phyloP scores from a whole-genome alignment of 2,888 invertebrate species.

The Rugalucina vietnamica region DNA sequence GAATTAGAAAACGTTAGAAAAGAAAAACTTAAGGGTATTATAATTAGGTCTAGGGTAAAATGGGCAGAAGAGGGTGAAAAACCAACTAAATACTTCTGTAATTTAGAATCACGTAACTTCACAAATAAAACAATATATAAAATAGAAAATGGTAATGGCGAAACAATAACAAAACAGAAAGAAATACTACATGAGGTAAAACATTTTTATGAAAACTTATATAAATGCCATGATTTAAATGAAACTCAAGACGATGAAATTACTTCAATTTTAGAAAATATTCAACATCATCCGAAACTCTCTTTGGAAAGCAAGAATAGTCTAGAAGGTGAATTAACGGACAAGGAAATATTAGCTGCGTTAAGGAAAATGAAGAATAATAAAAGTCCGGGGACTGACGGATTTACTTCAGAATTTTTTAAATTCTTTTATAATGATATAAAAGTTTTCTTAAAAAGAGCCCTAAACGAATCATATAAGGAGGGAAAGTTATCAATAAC shows the following conservation, averaged over 20 bases:
- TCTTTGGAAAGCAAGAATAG: not conserved
- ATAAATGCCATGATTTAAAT: too few relatives aligned
- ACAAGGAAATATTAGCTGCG: not conserved
- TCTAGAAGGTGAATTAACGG: not conserved
- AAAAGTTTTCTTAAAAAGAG: not conserved
- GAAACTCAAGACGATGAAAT: not conserved
- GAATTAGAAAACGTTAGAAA: too few relatives aligned
- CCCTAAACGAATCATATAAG: not conserved
- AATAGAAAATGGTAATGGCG: slow-evolving; percentile 4
- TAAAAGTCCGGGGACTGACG: not conserved
- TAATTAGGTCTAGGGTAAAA: not conserved
- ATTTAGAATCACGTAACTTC: not conserved
- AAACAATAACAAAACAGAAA: not conserved
- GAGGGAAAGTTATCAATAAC: not conserved
- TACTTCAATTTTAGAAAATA: not conserved
- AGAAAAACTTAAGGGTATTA: not conserved
- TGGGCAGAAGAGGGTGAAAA: slow-evolving; percentile 18
- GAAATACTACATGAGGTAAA: slow-evolving; percentile 1
- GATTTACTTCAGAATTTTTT: not conserved
- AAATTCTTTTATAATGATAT: not conserved
- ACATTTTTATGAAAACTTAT: not conserved
- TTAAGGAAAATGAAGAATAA: not conserved
- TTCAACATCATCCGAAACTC: not conserved
- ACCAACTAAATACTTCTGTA: not conserved
- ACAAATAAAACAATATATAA: not conserved